Conservation (phyloP, 2,888 invertebrate species). For the Uropetala carovei region DNA sequence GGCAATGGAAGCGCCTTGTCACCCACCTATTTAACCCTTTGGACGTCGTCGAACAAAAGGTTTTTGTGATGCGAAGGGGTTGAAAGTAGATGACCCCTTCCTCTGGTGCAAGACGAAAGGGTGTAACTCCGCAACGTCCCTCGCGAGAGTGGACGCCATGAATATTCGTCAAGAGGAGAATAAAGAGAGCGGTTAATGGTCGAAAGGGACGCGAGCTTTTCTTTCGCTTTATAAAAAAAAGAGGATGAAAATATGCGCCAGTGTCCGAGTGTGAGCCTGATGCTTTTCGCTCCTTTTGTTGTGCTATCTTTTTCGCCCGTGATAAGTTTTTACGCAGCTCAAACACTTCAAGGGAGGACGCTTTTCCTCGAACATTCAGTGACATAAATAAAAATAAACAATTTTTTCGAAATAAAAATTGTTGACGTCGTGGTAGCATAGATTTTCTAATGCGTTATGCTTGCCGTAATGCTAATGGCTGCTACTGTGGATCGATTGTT, state of each 20-base stretch:
- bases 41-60: too few relatives aligned
- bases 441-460: too few relatives aligned
- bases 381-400: too few relatives aligned
- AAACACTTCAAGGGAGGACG: too few relatives aligned
- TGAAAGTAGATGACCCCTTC: not conserved
- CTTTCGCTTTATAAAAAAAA: not conserved
- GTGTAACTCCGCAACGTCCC: slow-evolving; percentile 5
- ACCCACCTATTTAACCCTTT: too few relatives aligned
- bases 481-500: too few relatives aligned
- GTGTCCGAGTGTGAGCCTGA: not conserved
- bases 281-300: not conserved
- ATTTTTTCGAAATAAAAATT: too few relatives aligned
- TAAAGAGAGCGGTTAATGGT: not conserved
- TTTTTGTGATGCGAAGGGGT: too few relatives aligned
- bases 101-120: slow-evolving; percentile 21
- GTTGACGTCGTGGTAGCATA: too few relatives aligned
- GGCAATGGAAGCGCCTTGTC: too few relatives aligned
- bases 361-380: too few relatives aligned
- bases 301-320: not conserved
- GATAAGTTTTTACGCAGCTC: not conserved
- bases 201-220: not conserved
- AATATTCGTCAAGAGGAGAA: not conserved
- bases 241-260: not conserved
- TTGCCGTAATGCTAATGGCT: too few relatives aligned
- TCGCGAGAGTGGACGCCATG: not conserved